Evolutionary conservation across 2,113 vertebrate species (phyloP).

Genomic region (Indicator indicator): DNA sequence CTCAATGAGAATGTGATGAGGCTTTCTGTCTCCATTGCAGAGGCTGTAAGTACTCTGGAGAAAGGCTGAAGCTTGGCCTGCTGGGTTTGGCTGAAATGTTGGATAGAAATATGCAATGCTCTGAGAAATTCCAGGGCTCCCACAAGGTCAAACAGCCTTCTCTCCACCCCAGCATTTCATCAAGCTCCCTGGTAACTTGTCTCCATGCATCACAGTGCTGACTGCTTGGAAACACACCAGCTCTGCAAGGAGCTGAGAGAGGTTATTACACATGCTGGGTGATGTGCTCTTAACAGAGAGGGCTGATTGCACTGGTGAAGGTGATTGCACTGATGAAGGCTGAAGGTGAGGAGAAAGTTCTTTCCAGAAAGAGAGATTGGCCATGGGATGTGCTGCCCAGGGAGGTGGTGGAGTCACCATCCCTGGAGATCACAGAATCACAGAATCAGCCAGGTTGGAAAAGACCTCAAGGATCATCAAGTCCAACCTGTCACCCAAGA

Average conservation of each 20-base stretch:
- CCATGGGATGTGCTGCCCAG: no score
- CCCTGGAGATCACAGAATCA: no score
- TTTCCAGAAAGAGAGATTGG: no score
- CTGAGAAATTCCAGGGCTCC: constrained; percentile 71
- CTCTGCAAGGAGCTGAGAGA: not conserved
- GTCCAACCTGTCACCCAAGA: no score
- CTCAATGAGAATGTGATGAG: constrained; percentile 62
- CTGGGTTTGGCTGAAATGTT: constrained; percentile 53
- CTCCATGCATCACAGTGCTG: constrained; percentile 13
- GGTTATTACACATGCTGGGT: not conserved
- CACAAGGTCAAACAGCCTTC: constrained; percentile 17
- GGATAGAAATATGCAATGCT: constrained; percentile 38
- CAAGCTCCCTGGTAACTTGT: constrained; percentile 14
- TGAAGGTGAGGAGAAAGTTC: no score
- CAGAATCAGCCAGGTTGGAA: no score
- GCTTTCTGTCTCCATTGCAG: constrained; percentile 60
- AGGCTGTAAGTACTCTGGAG: constrained; percentile 43
- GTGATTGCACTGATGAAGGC: no score
- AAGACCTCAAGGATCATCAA: no score
- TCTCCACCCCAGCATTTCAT: constrained; percentile 42
- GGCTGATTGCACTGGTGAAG: not conserved
- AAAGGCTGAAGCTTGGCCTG: constrained; percentile 49
- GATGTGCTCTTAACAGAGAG: not conserved
- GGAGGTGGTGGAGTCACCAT: no score
- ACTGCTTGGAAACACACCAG: constrained; percentile 49